A percentile compares a stretch with the other conserved stretches of the same genome.
These are phyloP conservation scores for Teleiodes luculella DNA, from an alignment of 2,888 invertebrate species.

Conservation along the genomic window DNA sequence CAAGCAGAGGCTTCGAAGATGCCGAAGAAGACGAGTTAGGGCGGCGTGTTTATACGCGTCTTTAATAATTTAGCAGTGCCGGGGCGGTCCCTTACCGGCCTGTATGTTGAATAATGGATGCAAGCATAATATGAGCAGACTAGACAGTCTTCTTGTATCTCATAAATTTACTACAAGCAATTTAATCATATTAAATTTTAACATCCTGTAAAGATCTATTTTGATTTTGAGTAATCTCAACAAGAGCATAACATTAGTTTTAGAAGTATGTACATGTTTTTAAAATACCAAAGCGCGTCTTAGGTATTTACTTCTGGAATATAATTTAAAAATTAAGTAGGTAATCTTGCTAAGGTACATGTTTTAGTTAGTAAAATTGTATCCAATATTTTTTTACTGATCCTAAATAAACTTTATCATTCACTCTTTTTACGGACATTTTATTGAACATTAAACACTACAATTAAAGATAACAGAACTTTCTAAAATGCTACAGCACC, in stretches of 20 bases:
- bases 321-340: no score
- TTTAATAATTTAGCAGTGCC: slow-evolving; percentile 72
- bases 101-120: slow-evolving; percentile 69
- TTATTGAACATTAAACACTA: slow-evolving; percentile 17
- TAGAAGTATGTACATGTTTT: no score
- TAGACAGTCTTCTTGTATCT: slow-evolving; percentile 48
- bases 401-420: slow-evolving; percentile 24
- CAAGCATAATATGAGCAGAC: slow-evolving; percentile 65
- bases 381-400: slow-evolving; percentile 23
- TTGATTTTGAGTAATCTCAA: slow-evolving; percentile 15
- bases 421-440: slow-evolving; percentile 23
- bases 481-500: slow-evolving; percentile 35
- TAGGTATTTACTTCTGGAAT: no score
- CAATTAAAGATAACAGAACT: slow-evolving; percentile 36
- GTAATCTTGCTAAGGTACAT: no score
- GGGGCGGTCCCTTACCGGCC: slow-evolving; percentile 57
- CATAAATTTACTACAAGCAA: slow-evolving; percentile 7
- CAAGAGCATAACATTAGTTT: slow-evolving; percentile 21
- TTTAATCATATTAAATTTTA: slow-evolving; percentile 12
- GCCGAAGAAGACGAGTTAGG: slow-evolving; percentile 53
- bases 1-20: slow-evolving; percentile 51
- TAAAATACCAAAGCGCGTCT: no score
- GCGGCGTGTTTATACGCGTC: slow-evolving; percentile 66
- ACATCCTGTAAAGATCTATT: not conserved
- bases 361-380: not conserved